A percentile compares a stretch with the other conserved stretches of the same genome.
Conservation (phyloP, 2,797 vertebrate species). For the Eptatretus atami region DNA sequence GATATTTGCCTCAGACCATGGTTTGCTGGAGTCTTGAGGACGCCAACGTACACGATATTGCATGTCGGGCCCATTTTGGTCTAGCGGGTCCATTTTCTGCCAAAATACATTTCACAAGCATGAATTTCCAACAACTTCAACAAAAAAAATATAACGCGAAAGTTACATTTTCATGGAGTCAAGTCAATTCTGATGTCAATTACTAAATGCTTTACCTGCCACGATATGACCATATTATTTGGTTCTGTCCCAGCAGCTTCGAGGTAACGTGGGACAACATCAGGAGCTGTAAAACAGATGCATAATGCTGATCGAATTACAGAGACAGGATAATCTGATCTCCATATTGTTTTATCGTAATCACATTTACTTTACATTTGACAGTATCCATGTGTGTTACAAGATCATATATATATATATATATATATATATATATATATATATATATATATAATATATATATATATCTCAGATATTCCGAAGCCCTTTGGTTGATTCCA, state of each 20-base stretch:
- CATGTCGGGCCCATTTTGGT: slow-evolving; percentile 63
- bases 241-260: slow-evolving; percentile 1
- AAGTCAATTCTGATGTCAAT: too few species aligned
- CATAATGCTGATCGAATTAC: not conserved
- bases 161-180: too few species aligned
- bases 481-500: too few species aligned
- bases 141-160: too few species aligned
- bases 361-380: too few species aligned
- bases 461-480: too few species aligned
- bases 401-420: too few species aligned
- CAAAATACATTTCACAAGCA: too few species aligned
- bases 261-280: not conserved
- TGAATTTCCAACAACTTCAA: too few species aligned
- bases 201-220: not conserved
- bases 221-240: not conserved
- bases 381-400: too few species aligned
- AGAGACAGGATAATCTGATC: not conserved
- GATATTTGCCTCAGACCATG: slow-evolving; percentile 40
- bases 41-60: slow-evolving; percentile 73
- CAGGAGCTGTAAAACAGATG: not conserved
- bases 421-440: not conserved
- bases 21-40: slow-evolving; percentile 34
- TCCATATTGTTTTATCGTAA: too few species aligned
- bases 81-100: slow-evolving; percentile 13
- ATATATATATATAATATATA: not conserved